Base-by-base conservation (phyloP, 2,113 vertebrate species). In the Sinocyclocheilus maitianheensis region DNA sequence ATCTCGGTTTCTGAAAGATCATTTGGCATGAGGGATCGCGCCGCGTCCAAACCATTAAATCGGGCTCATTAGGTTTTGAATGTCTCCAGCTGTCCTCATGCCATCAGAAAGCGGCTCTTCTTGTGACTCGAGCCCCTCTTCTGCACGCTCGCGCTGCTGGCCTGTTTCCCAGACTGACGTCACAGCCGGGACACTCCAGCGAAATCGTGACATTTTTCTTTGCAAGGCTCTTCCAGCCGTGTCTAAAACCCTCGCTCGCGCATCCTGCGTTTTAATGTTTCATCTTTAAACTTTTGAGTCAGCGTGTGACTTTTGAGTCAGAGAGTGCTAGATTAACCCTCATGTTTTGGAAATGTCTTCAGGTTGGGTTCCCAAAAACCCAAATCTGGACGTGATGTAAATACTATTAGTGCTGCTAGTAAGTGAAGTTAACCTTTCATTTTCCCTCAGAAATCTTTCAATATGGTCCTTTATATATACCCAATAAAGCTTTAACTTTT, bases 171-270 rank as follows among this genome's bases (percentile, higher is more conserved):
- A 9, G 46, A 14, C 53, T 88, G 87, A 88, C 87, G 84, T 88
- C 87, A 88, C 83, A 60, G 46, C 71, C 16, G 48, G 78, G 83
- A 76, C 58, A 83, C 60, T 72, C 78, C 18, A 16, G 85, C 67
- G 43, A 74, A 76, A 65, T 86, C 67, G 79, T 67, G 78, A 65
- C 85, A 63, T 63, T 26, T 20, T 63, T 51, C 4, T 11, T 0
- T 7, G 51, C 24, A 53, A 16, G 65, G 24, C 18, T 53, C 80
- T 53, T 1, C 76, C 76, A 77, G 51, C 24, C 58, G 26, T 13
- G 40, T 53, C 26, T 34, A 10, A 26, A 78, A 60, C 76, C 75
- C 48, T 11, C 75, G 48, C 75, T 77, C n/a, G n/a, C 24, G 74
- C 74, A 16, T 26, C 43, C 12, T 77, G 46, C 43, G 2, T 43